phyloP scores from a whole-genome alignment of 2,797 vertebrate genomes.

The Sphenopsis melanotis region DNA sequence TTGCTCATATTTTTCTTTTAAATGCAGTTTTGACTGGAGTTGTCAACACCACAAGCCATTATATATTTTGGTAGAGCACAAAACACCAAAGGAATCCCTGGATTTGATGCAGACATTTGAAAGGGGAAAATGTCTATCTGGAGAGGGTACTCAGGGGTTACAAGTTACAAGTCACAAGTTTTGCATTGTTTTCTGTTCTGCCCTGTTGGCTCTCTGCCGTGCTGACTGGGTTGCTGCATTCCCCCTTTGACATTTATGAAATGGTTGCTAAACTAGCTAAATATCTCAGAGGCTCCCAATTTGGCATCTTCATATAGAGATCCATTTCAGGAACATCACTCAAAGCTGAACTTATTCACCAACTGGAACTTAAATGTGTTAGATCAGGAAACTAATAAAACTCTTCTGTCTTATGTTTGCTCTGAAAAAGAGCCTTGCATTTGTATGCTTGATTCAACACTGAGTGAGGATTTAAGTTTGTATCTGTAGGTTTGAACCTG shows the following conservation, averaged over 20 bases:
- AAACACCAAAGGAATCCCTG: slow-evolving; percentile 10
- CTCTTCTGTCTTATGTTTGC: background rate
- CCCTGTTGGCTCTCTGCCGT: background rate
- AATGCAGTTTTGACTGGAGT: background rate
- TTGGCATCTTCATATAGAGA: background rate
- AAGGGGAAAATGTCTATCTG: background rate
- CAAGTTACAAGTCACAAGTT: slow-evolving; percentile 15
- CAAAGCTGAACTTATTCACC: background rate
- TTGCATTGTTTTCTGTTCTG: slow-evolving; percentile 14
- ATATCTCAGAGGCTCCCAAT: background rate
- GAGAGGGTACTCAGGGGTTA: background rate
- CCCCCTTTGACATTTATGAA: slow-evolving; percentile 35
- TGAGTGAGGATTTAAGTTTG: background rate
- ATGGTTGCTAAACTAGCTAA: background rate
- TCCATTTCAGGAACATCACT: background rate
- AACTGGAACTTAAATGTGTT: background rate
- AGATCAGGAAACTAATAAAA: background rate
- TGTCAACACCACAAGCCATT: background rate
- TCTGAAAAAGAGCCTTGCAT: background rate
- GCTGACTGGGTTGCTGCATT: background rate
- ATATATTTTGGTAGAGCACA: background rate
- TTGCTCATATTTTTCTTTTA: slow-evolving; percentile 9
- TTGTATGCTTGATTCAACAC: background rate
- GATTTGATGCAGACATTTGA: slow-evolving; percentile 5
- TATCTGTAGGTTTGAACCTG: background rate